Evolutionary conservation across 2,113 vertebrate species (phyloP).

Genomic region (Sceloporus undulatus): DNA sequence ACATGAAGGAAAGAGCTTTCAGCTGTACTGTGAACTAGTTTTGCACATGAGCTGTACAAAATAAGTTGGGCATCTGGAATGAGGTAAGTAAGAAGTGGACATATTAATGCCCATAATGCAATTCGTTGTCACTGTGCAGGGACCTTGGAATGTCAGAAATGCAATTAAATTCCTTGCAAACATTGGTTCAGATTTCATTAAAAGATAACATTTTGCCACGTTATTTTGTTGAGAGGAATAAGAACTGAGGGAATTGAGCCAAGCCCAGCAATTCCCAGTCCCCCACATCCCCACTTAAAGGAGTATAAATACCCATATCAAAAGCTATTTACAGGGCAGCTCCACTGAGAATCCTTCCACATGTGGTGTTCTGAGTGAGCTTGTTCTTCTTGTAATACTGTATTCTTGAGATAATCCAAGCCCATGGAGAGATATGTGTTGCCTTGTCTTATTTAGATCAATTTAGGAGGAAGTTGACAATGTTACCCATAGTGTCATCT

Average conservation of each 20-base stretch:
- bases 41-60: neutral
- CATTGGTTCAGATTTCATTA: constrained; percentile 61
- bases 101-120: neutral
- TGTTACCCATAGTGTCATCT: neutral
- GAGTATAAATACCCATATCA: constrained; percentile 44
- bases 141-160: constrained; percentile 51
- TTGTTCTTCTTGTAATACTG: neutral
- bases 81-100: neutral
- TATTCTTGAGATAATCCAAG: neutral
- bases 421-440: neutral
- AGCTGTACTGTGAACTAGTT: neutral
- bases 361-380: fast-evolving
- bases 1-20: neutral
- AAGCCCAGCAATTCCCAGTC: constrained; percentile 52
- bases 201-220: constrained; percentile 45
- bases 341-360: neutral
- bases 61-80: neutral
- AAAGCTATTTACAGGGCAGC: neutral
- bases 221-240: constrained; percentile 49
- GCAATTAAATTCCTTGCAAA: constrained; percentile 59
- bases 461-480: neutral
- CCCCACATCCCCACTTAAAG: constrained; percentile 26
- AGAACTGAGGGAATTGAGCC: constrained; percentile 46
- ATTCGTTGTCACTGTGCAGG: constrained; percentile 4
- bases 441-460: neutral